Conservation (phyloP, 1,140 invertebrate genomes). For the Periplaneta americana region DNA sequence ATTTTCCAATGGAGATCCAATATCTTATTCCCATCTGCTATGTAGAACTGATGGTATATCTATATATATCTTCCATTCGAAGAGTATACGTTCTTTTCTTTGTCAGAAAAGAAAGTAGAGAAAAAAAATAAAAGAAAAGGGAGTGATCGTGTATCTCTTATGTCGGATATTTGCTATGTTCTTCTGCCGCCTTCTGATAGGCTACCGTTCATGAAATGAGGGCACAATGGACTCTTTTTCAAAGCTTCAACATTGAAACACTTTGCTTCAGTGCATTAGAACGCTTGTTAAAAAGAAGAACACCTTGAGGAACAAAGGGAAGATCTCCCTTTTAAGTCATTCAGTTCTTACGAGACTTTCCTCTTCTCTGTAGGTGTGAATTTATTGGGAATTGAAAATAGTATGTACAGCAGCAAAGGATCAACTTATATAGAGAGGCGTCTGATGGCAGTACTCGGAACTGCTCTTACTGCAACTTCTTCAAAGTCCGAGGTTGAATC, state of each 20-base stretch:
- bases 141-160: neutral
- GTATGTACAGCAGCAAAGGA: neutral
- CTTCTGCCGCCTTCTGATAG: neutral
- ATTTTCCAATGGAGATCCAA: constrained; percentile 6
- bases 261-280: neutral
- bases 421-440: neutral
- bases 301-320: neutral
- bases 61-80: neutral
- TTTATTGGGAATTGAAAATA: neutral
- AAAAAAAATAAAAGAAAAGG: neutral
- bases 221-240: neutral
- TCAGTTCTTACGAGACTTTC: neutral
- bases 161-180: neutral
- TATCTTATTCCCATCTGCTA: neutral
- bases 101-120: neutral
- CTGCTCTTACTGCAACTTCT: too few relatives aligned
- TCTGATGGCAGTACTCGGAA: neutral
- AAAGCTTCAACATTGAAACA: neutral
- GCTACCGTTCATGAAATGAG: neutral
- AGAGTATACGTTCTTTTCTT: neutral
- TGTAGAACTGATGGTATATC: neutral
- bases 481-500: neutral
- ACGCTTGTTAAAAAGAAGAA: neutral
- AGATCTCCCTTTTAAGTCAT: neutral
- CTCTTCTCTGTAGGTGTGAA: neutral